phyloP scores from a whole-genome alignment of 2,113 vertebrate species.

The Phainopepla nitens region DNA sequence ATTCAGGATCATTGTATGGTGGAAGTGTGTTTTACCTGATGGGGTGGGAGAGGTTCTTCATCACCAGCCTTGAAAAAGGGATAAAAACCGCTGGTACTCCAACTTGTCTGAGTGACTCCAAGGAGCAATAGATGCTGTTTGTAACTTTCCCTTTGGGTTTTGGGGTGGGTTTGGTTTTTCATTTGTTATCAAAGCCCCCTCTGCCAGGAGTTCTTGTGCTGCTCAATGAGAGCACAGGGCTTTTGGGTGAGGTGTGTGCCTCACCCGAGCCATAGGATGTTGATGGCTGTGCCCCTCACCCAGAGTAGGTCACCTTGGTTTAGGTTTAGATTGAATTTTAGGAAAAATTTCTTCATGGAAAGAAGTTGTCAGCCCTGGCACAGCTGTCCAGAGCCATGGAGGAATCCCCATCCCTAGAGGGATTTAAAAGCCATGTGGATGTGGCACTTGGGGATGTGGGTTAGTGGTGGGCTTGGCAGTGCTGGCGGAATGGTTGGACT shows the following conservation, averaged over 20 bases:
- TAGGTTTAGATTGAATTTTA: not conserved
- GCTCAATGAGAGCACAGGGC: not conserved
- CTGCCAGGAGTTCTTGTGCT: not conserved
- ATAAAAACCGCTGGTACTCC: not conserved
- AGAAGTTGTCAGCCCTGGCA: not conserved
- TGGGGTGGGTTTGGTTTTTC: not conserved
- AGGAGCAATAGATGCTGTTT: not conserved
- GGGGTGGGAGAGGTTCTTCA: not conserved
- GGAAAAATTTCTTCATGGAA: not conserved
- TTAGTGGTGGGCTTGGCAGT: not conserved
- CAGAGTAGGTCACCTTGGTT: not conserved
- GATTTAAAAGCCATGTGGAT: rapidly evolving
- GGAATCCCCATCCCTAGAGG: not conserved
- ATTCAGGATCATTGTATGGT: not conserved
- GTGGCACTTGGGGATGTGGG: not conserved
- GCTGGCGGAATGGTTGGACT: not conserved
- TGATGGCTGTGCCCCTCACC: not conserved
- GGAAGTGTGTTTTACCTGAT: not conserved
- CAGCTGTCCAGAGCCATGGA: not conserved
- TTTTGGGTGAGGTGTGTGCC: not conserved
- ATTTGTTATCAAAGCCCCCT: not conserved
- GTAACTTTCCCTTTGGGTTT: not conserved
- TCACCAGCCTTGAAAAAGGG: not conserved
- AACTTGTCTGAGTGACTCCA: not conserved
- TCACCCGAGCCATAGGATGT: rapidly evolving